Evolutionary conservation across 2,113 vertebrate genomes (phyloP).

Genomic region (Hiodon tergisus): DNA sequence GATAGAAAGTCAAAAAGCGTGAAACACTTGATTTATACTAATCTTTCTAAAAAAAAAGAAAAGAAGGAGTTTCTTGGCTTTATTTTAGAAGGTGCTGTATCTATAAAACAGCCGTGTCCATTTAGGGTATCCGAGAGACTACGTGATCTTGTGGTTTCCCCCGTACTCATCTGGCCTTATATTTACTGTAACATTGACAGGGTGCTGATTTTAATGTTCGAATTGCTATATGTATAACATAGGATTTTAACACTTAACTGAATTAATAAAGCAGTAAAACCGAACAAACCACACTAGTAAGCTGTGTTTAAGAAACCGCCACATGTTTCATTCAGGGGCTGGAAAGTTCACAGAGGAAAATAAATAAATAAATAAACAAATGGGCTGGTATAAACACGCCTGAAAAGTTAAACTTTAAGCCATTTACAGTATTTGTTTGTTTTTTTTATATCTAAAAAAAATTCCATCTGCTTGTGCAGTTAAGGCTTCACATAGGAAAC

Average conservation of each 20-base stretch:
- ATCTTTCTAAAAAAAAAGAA: neutral
- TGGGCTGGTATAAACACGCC: conserved; percentile 22
- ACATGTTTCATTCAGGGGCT: conserved; percentile 31
- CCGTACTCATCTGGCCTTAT: neutral
- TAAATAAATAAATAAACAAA: conserved; percentile 44
- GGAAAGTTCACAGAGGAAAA: conserved; percentile 33
- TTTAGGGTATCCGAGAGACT: neutral
- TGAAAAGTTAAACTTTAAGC: conserved; percentile 42
- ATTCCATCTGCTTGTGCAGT: conserved; percentile 51
- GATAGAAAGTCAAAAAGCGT: neutral
- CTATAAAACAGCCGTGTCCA: conserved; percentile 47
- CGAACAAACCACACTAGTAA: neutral
- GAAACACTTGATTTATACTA: conserved; percentile 2
- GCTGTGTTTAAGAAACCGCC: conserved; percentile 10
- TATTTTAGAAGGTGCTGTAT: conserved; percentile 46
- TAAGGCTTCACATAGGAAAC: conserved; percentile 46
- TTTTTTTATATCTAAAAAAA: conserved; percentile 46
- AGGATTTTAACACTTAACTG: neutral
- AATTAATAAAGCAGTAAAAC: neutral
- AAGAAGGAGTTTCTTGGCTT: conserved; percentile 31
- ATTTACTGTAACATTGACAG: neutral
- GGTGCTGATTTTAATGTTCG: neutral
- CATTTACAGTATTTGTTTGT: conserved; percentile 59
- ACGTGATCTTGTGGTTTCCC: neutral
- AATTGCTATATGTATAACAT: conserved; percentile 2